A percentile compares a stretch with the other conserved stretches of the same genome.
Conservation (phyloP, 2,797 vertebrate genomes). For the Onychomys leucogaster region DNA sequence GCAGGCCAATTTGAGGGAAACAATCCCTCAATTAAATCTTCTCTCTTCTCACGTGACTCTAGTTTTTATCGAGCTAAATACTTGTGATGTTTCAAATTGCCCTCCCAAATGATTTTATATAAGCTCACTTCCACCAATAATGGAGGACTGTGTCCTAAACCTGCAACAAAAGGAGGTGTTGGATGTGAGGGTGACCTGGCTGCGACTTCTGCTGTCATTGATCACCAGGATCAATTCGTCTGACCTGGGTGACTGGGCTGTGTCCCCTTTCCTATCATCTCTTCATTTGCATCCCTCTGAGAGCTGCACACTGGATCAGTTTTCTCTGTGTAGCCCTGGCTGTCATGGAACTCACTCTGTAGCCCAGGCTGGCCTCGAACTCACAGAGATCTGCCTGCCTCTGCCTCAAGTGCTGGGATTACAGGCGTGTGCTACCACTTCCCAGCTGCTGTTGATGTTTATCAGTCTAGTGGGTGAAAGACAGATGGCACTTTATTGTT, state of each 20-base stretch:
- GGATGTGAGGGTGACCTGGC: neutral
- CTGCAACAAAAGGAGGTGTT: neutral
- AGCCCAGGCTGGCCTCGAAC: no score
- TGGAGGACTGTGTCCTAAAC: neutral
- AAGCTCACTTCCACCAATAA: neutral
- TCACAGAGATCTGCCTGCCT: no score
- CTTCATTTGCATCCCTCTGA: neutral
- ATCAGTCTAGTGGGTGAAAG: conserved; percentile 20
- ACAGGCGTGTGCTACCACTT: no score
- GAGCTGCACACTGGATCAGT: neutral
- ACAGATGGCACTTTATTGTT: neutral
- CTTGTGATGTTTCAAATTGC: conserved; percentile 31
- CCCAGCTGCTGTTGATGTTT: neutral
- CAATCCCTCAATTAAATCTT: neutral
- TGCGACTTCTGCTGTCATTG: neutral
- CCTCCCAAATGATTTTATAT: conserved; percentile 12
- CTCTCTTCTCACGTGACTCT: neutral
- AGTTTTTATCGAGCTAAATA: neutral
- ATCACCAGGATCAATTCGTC: neutral
- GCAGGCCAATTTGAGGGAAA: neutral
- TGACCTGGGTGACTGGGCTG: neutral
- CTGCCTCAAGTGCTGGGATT: no score
- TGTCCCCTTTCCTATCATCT: neutral
- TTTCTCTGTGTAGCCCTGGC: no score
- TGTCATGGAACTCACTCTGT: no score